phyloP scores from a whole-genome alignment of 2,113 vertebrate species.

The Chamaetylas fuelleborni region DNA sequence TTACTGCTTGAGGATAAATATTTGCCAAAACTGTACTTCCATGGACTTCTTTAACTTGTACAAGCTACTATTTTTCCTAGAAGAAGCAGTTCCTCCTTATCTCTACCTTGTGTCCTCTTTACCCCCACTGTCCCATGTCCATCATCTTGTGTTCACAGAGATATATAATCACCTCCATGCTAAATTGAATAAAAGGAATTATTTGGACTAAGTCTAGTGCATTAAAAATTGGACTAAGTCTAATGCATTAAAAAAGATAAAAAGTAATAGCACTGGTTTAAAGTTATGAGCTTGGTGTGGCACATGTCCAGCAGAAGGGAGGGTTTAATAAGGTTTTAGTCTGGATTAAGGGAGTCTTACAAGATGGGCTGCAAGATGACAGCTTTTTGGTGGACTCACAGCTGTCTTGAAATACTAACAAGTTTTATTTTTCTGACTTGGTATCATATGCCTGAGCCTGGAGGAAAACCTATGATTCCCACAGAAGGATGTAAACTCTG shows the following conservation, averaged over 20 bases:
- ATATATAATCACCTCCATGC: background rate
- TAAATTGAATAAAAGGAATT: background rate
- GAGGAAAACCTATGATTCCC: background rate
- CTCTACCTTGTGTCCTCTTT: background rate
- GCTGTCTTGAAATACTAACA: background rate
- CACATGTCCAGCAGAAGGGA: background rate
- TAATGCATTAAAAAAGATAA: background rate
- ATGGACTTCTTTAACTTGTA: background rate
- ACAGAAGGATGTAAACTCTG: background rate
- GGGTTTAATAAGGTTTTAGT: background rate
- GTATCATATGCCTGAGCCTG: background rate
- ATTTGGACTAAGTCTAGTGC: background rate
- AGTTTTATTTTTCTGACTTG: background rate
- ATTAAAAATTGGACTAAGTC: background rate
- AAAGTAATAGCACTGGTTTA: background rate
- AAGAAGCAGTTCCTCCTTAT: background rate
- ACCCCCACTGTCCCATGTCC: background rate
- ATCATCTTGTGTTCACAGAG: background rate
- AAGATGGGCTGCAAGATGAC: background rate
- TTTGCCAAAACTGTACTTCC: background rate
- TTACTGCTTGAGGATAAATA: background rate
- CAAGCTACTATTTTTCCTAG: accelerated
- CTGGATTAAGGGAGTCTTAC: background rate
- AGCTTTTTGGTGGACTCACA: background rate
- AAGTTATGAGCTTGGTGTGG: background rate